Evolutionary conservation across 1,140 invertebrate species (phyloP).

Genomic region (Eupeodes corollae): DNA sequence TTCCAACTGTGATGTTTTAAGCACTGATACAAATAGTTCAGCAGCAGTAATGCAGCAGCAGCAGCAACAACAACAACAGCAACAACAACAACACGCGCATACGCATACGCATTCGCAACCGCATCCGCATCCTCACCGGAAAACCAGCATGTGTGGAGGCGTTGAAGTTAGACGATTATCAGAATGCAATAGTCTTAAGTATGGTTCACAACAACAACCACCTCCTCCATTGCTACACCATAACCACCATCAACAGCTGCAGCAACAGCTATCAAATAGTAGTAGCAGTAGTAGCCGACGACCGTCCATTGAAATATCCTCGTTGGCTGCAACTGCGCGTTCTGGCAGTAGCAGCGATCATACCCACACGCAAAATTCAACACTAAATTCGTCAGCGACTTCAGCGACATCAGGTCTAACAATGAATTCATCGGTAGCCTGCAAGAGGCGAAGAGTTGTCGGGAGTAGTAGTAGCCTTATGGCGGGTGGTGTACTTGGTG

Average conservation of each 20-base stretch:
- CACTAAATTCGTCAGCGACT: not conserved
- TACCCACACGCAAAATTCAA: constrained; percentile 9
- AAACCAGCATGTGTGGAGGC: not conserved
- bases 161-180: constrained; percentile 10
- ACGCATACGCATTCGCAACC: not conserved
- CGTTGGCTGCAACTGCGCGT: constrained; percentile 17
- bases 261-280: constrained; percentile 5
- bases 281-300: constrained; percentile 26
- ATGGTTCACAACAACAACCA: constrained; percentile 5
- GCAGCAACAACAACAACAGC: constrained; percentile 5
- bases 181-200: constrained; percentile 5
- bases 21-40: constrained; percentile 26
- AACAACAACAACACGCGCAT: not conserved
- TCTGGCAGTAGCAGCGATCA: constrained; percentile 17
- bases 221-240: constrained; percentile 4
- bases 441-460: constrained; percentile 7
- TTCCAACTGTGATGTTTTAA: constrained; percentile 37
- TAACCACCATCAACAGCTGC: constrained; percentile 9
- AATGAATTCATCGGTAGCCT: constrained; percentile 3
- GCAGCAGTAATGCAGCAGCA: constrained; percentile 3
- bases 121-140: constrained; percentile 1
- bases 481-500: not conserved
- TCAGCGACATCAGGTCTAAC: not conserved
- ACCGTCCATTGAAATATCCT: constrained; percentile 33
- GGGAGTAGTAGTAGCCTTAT: not conserved